phyloP scores from a whole-genome alignment of 2,113 vertebrate species.

The Sinosuthora webbiana region DNA sequence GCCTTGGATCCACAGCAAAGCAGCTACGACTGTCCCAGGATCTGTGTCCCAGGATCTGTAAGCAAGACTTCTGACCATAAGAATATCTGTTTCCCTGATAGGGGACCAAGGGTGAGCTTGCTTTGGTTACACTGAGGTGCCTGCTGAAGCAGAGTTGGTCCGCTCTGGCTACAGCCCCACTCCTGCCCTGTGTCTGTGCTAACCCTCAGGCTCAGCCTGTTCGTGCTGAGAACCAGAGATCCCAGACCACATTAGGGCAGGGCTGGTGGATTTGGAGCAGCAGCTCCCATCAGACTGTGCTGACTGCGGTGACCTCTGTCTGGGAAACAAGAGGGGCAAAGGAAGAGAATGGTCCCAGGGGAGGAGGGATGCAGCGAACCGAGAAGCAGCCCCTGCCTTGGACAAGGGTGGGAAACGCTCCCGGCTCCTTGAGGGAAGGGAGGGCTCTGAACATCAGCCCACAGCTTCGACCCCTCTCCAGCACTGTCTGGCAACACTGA shows the following conservation, averaged over 20 bases:
- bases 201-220: background rate
- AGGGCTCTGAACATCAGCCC: background rate
- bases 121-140: background rate
- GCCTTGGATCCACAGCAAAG: background rate
- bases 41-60: background rate
- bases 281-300: slow-evolving; percentile 45
- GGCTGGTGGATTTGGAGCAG: background rate
- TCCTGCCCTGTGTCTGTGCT: background rate
- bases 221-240: background rate
- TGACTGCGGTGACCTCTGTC: slow-evolving; percentile 51
- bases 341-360: background rate
- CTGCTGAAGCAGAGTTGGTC: background rate
- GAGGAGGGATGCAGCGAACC: slow-evolving; percentile 1
- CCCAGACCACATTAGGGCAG: background rate
- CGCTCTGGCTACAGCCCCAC: background rate
- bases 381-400: background rate
- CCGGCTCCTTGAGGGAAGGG: background rate
- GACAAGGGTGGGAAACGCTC: slow-evolving; percentile 2
- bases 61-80: background rate
- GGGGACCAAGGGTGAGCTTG: background rate
- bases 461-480: background rate
- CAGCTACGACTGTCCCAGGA: rapidly evolving
- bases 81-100: background rate
- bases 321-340: slow-evolving; percentile 24
- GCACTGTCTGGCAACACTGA: background rate